Conservation (phyloP, 1,140 invertebrate genomes). For the Trachymyrmex septentrionalis region DNA sequence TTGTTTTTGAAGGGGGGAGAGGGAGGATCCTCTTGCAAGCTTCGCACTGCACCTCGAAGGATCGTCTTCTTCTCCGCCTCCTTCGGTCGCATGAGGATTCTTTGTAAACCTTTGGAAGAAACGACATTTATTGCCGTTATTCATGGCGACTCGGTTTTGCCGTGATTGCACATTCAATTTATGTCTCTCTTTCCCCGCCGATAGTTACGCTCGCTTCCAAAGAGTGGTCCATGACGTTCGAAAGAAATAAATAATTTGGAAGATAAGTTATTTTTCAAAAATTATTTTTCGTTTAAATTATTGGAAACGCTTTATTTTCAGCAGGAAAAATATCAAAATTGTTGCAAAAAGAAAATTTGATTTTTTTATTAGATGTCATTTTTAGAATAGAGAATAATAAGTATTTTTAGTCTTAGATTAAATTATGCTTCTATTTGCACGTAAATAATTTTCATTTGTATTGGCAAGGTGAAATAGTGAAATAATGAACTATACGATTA, state of each 20-base stretch:
- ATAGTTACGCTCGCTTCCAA: conserved; percentile 23
- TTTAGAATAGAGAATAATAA: not conserved
- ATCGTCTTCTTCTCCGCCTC: conserved; percentile 38
- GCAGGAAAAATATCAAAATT: not conserved
- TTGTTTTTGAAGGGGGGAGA: conserved; percentile 76
- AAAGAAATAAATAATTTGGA: conserved; percentile 43
- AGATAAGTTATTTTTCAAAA: conserved; percentile 3
- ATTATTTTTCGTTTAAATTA: conserved; percentile 5
- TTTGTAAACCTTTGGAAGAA: conserved; percentile 35
- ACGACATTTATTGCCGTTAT: conserved; percentile 63
- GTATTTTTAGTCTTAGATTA: not conserved
- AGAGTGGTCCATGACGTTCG: not conserved
- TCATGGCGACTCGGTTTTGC: conserved; percentile 59
- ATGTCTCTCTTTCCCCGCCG: conserved; percentile 28
- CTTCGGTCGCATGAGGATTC: conserved; percentile 41
- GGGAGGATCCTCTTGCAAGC: conserved; percentile 29
- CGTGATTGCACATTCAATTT: conserved; percentile 66
- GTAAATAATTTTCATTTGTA: not conserved
- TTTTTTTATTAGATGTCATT: not conserved
- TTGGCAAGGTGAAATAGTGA: not conserved
- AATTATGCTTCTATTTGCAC: not conserved
- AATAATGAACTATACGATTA: not conserved
- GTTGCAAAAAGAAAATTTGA: not conserved
- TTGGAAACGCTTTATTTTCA: not conserved
- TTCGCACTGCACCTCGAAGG: conserved; percentile 48